These are phyloP conservation scores for Siniperca undulata DNA, from an alignment of 2,797 vertebrate species.

Conservation along the genomic window DNA sequence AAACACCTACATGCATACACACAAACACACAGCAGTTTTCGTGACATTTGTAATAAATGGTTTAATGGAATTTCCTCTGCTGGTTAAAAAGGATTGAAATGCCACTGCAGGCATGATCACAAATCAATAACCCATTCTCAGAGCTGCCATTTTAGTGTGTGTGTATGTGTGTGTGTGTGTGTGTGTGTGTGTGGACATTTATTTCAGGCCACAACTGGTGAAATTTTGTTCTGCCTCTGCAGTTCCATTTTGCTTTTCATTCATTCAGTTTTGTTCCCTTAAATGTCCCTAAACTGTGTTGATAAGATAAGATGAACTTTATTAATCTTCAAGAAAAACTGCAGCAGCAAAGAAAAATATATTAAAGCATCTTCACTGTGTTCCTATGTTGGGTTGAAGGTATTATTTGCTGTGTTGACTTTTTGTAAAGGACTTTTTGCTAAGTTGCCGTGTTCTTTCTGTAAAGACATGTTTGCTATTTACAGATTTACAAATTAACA, in stretches of 20 bases:
- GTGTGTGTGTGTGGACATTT: background rate
- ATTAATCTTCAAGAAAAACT: slow-evolving; percentile 37
- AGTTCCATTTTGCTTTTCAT: slow-evolving; percentile 31
- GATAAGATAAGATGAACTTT: slow-evolving; percentile 47
- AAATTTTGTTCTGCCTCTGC: slow-evolving; percentile 29
- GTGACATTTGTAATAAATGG: slow-evolving; percentile 69
- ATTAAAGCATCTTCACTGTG: background rate
- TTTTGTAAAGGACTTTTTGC: background rate
- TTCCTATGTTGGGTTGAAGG: background rate
- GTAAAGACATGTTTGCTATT: background rate
- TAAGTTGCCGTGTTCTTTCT: background rate
- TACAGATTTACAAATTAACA: background rate
- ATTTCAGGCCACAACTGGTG: background rate
- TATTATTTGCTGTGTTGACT: background rate
- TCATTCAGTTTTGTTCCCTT: slow-evolving; percentile 34
- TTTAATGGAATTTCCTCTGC: slow-evolving; percentile 63
- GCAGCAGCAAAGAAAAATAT: slow-evolving; percentile 16
- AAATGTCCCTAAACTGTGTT: slow-evolving; percentile 35
- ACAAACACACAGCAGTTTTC: slow-evolving; percentile 29
- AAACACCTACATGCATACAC: background rate
- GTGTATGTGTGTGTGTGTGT: slow-evolving; percentile 6
- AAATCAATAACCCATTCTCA: slow-evolving; percentile 72
- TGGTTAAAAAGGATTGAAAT: slow-evolving; percentile 72
- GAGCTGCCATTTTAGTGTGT: slow-evolving; percentile 45
- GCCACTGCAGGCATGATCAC: slow-evolving; percentile 72